Percentiles rank a stretch among this genome's conserved stretches.
Conservation (phyloP, 2,797 vertebrate species). For the Poeciliopsis turneri region DNA sequence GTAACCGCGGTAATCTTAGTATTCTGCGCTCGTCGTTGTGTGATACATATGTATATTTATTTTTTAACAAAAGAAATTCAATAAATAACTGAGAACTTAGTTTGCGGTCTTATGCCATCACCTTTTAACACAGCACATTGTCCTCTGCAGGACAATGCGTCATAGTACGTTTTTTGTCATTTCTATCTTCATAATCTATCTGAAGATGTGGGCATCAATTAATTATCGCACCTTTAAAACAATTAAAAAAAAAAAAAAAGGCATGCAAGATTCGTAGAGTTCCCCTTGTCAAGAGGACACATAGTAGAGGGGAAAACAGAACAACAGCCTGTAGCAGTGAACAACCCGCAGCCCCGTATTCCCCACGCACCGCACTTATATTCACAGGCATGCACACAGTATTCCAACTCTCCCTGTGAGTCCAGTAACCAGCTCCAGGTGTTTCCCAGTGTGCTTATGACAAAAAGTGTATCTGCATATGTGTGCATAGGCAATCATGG, state of each 20-base stretch:
- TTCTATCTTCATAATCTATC: background rate
- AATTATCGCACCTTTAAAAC: background rate
- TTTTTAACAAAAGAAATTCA: background rate
- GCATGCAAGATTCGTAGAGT: background rate
- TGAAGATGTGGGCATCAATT: background rate
- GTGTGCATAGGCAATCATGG: conserved; percentile 44
- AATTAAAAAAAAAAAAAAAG: background rate
- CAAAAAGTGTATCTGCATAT: conserved; percentile 67
- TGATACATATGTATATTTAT: background rate
- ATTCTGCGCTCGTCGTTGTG: background rate
- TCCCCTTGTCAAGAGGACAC: background rate
- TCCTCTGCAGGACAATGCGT: background rate
- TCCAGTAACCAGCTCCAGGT: conserved; percentile 77
- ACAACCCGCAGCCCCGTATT: conserved; percentile 62
- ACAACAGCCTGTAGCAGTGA: conserved; percentile 60
- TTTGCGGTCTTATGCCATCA: too few species aligned
- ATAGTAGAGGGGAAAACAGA: conserved; percentile 11
- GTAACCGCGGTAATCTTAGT: background rate
- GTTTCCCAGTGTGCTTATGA: conserved; percentile 77
- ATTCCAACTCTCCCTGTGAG: conserved; percentile 53
- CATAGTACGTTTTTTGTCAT: background rate
- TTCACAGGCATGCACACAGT: conserved; percentile 48
- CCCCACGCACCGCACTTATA: conserved; percentile 50
- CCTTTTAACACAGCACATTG: background rate
- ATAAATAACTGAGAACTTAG: background rate